Conservation (phyloP, 2,797 vertebrate species). For the Telmatherina bonti region DNA sequence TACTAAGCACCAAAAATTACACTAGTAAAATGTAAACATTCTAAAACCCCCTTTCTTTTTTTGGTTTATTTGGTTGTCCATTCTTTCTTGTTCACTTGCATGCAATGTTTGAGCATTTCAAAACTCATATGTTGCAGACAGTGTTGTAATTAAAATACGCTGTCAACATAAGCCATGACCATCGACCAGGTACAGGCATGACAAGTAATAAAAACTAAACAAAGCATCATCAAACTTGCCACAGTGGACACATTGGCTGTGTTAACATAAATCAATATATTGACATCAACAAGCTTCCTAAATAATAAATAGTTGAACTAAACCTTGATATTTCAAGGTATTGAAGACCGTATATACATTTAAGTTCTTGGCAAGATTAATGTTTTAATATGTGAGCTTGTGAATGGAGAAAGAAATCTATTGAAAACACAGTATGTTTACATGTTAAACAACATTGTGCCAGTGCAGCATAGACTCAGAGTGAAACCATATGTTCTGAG, state of each 20-base stretch:
- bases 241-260: conserved; percentile 5
- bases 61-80: rapidly evolving
- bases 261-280: neutral
- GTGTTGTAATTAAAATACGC: conserved; percentile 66
- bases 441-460: no score
- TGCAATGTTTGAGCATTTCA: conserved; percentile 74
- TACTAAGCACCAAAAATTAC: no score
- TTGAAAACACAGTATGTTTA: no score
- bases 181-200: conserved; percentile 61
- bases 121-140: conserved; percentile 63
- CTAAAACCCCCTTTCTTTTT: no score
- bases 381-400: no score
- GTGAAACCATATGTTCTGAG: no score
- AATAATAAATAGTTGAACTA: neutral
- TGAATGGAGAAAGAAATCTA: no score
- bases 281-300: neutral
- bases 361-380: neutral
- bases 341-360: neutral
- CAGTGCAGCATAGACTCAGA: no score
- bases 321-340: neutral
- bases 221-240: conserved; percentile 18
- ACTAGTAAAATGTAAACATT: no score
- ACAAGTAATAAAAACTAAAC: conserved; percentile 20
- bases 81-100: conserved; percentile 20
- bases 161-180: conserved; percentile 59